Conservation (phyloP, 2,888 invertebrate genomes). For the Hydrotaea cyrtoneurina region DNA sequence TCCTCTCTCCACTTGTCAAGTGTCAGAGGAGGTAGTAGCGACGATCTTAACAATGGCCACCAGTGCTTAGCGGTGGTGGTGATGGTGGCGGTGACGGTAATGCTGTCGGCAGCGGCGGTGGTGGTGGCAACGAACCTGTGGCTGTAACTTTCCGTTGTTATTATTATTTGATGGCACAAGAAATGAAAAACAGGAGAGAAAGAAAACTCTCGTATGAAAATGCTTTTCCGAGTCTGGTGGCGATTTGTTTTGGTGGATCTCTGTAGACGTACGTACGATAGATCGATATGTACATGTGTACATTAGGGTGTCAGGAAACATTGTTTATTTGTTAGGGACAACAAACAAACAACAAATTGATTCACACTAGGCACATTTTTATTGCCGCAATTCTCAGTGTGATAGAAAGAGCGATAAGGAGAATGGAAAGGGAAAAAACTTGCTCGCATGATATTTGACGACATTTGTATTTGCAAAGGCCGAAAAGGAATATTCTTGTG, state of each 20-base stretch:
- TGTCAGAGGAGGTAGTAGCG: slow-evolving; percentile 46
- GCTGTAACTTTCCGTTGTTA: slow-evolving; percentile 49
- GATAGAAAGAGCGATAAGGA: no score
- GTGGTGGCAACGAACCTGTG: slow-evolving; percentile 62
- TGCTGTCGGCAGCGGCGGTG: slow-evolving; percentile 5
- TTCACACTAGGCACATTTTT: no score
- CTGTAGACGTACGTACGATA: not conserved
- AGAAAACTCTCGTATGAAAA: slow-evolving; percentile 7
- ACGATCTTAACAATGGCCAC: slow-evolving; percentile 58
- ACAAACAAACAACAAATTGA: no score
- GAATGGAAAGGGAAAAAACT: no score
- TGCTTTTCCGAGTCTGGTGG: not conserved
- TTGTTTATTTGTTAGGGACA: no score
- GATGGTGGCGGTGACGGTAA: not conserved
- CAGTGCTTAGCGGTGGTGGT: slow-evolving; percentile 32
- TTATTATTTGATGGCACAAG: not conserved
- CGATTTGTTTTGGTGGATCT: not conserved
- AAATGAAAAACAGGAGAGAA: slow-evolving; percentile 36
- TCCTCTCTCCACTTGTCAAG: slow-evolving; percentile 26
- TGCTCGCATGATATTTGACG: no score
- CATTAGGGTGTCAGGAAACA: no score
- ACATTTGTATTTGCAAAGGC: no score
- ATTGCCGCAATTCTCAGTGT: no score
- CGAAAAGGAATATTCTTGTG: no score
- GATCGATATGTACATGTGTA: not conserved